A percentile compares a stretch with the other conserved stretches of the same genome.
Conservation (phyloP, 2,113 vertebrate species). For the Uria aalge region DNA sequence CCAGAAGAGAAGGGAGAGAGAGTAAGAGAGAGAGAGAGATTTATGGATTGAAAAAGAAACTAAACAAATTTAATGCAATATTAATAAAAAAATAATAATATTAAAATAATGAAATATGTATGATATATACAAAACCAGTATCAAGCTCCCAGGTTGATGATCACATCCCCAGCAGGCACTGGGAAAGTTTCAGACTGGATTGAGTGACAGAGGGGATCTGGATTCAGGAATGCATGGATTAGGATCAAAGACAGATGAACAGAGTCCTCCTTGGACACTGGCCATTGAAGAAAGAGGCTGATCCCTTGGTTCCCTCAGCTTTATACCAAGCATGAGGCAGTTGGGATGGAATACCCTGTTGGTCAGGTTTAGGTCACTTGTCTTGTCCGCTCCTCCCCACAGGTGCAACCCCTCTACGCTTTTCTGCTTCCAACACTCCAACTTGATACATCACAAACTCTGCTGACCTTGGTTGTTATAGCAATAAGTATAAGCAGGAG, state of each 20-base stretch:
- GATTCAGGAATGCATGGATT: neutral
- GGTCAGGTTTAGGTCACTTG: neutral
- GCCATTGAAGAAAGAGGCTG: neutral
- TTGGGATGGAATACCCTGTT: neutral
- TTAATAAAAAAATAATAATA: neutral
- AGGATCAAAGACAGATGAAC: neutral
- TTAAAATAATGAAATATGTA: neutral
- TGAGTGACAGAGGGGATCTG: neutral
- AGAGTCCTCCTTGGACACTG: neutral
- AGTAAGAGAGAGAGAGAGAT: neutral
- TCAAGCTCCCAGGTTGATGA: neutral
- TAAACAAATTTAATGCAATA: neutral
- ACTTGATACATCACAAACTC: neutral
- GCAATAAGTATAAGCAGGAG: neutral
- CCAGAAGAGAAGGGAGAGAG: neutral
- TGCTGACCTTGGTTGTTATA: neutral
- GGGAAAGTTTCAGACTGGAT: neutral
- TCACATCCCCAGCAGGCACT: no score
- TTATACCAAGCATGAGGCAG: neutral
- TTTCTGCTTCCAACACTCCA: neutral
- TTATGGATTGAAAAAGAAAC: neutral
- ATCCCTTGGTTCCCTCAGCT: neutral
- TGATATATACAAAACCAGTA: neutral
- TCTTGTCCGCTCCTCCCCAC: neutral
- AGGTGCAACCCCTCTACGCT: neutral